These are phyloP conservation scores for Muscicapa striata DNA, from an alignment of 2,797 vertebrate species.

Conservation along the genomic window DNA sequence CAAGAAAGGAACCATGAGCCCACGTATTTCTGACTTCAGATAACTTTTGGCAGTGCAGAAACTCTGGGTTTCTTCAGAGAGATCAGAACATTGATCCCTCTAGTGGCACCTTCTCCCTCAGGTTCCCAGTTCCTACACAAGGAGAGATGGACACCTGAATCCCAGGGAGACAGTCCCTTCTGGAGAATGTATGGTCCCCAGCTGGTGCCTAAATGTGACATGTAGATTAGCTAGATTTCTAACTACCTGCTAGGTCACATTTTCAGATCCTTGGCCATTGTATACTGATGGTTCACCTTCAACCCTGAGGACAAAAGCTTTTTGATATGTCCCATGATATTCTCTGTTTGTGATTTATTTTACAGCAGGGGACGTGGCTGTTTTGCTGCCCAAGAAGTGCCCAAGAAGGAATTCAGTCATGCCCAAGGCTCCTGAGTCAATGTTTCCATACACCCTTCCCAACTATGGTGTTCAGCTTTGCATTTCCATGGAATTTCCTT, in stretches of 20 bases:
- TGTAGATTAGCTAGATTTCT: neutral
- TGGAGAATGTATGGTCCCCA: neutral
- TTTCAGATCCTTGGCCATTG: accelerated
- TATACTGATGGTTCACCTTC: neutral
- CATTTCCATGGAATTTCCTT: accelerated
- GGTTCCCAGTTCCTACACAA: neutral
- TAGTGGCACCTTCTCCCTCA: neutral
- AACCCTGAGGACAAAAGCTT: neutral
- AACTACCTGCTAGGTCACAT: accelerated
- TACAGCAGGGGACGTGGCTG: accelerated
- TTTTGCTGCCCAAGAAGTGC: accelerated
- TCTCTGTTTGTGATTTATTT: neutral
- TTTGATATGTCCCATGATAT: accelerated
- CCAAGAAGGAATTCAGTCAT: accelerated
- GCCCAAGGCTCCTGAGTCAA: accelerated
- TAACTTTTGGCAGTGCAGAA: neutral
- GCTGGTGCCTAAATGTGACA: neutral
- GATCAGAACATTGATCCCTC: neutral
- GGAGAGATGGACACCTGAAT: accelerated
- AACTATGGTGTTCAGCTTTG: neutral
- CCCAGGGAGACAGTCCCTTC: neutral
- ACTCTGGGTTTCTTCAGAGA: neutral
- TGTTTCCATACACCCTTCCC: accelerated
- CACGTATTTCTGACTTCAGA: accelerated
- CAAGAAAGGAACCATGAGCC: neutral